Evolutionary conservation across 2,888 invertebrate species (phyloP).

Genomic region (Choristoneura rosaceana): DNA sequence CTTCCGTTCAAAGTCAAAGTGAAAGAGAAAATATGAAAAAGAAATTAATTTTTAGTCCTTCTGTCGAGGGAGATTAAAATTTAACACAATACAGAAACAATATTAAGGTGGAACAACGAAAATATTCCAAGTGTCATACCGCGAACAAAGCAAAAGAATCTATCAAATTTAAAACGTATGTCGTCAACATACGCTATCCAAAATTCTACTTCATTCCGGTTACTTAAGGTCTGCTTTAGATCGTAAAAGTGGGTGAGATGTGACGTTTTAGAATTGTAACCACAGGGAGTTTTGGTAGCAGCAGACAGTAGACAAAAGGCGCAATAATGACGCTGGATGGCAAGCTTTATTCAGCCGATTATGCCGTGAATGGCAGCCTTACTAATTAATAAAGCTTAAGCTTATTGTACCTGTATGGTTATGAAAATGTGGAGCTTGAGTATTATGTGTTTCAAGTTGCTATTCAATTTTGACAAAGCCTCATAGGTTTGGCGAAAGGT

Average conservation of each 20-base stretch:
- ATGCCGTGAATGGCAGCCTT: constrained; percentile 18
- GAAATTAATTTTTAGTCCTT: not conserved
- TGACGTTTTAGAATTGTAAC: not conserved
- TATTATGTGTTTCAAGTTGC: not conserved
- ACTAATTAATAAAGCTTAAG: constrained; percentile 22
- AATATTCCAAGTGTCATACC: constrained; percentile 21
- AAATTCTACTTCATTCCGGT: not conserved
- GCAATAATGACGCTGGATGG: constrained; percentile 22
- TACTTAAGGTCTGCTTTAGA: not conserved
- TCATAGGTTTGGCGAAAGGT: too few relatives aligned
- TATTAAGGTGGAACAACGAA: constrained; percentile 7
- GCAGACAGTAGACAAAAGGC: constrained; percentile 15
- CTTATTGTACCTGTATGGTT: constrained; percentile 1
- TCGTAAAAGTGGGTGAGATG: not conserved
- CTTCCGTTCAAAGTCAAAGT: constrained; percentile 10
- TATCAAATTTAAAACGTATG: not conserved
- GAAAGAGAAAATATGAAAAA: not conserved
- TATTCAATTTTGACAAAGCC: not conserved
- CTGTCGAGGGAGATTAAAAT: constrained; percentile 11
- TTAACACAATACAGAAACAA: constrained; percentile 15
- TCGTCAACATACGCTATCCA: not conserved
- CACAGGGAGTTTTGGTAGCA: constrained; percentile 11
- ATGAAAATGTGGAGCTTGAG: not conserved
- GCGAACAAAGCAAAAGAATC: not conserved
- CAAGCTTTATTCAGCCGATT: constrained; percentile 24